Evolutionary conservation across 2,888 invertebrate genomes (phyloP), one percentile per base, ranked within the genome.

Genomic region (Microchrysa polita): DNA sequence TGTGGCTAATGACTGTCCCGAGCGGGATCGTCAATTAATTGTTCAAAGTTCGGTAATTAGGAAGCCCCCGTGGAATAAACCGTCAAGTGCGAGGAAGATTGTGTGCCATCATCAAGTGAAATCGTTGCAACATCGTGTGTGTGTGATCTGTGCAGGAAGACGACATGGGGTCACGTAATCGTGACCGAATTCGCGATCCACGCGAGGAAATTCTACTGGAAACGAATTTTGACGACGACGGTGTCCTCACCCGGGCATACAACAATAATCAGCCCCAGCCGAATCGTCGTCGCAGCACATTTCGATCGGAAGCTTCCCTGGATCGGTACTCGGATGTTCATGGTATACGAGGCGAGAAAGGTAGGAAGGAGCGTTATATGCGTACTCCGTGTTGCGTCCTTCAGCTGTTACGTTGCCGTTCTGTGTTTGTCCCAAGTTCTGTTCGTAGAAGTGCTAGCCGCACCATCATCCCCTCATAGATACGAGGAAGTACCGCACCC

Each of bases 211-310:
- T 84, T 65, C 79, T 85, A n/a, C 80, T 86, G 74, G 86, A 86
- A 79, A 86, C 86, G 14, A 86, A 86, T 78, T 86, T 86, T 74
- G 85, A 86, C 79, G 83, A 84, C 55, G 85, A 85, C 74, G 84
- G 83, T 60, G 79, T 83, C n/a, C 76, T 84, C 67, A 86, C 86
- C 23, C 82, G 81, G 48, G 84, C 84, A 57, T 83, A 85, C 77
- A 82, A 81, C 72, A 82, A 83, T 79, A 76, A 76, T 59, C 80
- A 81, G 27, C 75, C 73, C 10, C 80, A 81, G 27, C 75, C 73
- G 9, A 73, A 60, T 23, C 63, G 67, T 22, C 79, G 81, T 16
- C 81, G 80, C 71, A 78, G 78, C 74, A 77, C 79, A 7, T 83
- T 82, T 78, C 81, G 82, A 71, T 85, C 85, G 61, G 83, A 85